phyloP scores from a whole-genome alignment of 2,888 invertebrate genomes.

The Apamea monoglypha region DNA sequence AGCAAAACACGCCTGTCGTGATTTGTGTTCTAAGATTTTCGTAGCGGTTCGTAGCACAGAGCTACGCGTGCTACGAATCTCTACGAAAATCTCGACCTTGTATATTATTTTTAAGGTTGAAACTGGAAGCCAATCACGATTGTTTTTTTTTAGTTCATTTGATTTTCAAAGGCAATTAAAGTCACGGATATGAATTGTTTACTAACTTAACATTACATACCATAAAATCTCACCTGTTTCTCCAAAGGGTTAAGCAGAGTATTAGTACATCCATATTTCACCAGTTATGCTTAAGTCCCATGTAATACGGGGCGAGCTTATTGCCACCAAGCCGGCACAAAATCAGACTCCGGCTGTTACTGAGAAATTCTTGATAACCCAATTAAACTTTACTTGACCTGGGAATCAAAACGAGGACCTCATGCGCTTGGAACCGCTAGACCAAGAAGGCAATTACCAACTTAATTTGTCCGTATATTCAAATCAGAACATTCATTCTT shows the following conservation, averaged over 20 bases:
- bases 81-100: conserved; percentile 17
- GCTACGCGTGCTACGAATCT: conserved; percentile 54
- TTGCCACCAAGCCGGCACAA: background rate
- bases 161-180: background rate
- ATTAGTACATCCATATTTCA: background rate
- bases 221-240: background rate
- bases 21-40: conserved; percentile 32
- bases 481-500: background rate
- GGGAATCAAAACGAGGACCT: background rate
- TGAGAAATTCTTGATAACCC: background rate
- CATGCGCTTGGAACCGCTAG: background rate
- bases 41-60: conserved; percentile 52
- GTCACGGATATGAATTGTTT: background rate
- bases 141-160: background rate
- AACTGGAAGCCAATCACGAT: background rate
- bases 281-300: background rate
- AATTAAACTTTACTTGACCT: background rate
- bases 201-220: background rate
- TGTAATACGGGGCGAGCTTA: background rate
- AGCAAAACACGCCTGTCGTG: background rate
- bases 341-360: background rate
- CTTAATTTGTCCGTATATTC: background rate
- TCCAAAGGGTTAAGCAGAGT: background rate
- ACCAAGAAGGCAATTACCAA: background rate
- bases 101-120: background rate